These are phyloP conservation scores for Limanda limanda DNA, from an alignment of 2,113 vertebrate genomes.

Conservation along the genomic window DNA sequence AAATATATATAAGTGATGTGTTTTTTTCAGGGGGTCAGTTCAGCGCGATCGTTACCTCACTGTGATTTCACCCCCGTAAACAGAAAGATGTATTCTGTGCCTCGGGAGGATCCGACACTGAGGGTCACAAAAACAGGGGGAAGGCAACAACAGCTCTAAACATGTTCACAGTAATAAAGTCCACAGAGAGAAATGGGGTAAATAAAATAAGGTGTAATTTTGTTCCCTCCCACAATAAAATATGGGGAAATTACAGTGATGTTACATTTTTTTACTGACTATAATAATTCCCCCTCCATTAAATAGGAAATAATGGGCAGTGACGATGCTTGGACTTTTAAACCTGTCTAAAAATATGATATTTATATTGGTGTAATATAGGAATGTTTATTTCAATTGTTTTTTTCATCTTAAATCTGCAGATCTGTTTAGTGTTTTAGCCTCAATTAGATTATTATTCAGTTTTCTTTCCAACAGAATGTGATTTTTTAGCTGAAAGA, in stretches of 20 bases:
- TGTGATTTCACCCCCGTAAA: not conserved
- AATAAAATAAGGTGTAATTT: not conserved
- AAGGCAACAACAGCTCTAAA: not conserved
- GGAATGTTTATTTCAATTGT: not conserved
- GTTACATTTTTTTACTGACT: not conserved
- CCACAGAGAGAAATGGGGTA: not conserved
- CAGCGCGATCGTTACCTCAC: not conserved
- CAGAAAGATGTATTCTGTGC: not conserved
- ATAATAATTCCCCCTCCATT: not conserved
- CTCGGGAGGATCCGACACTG: not conserved
- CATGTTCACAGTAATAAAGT: not conserved
- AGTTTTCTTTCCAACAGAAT: not conserved
- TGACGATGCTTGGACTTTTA: not conserved
- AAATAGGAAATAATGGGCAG: not conserved
- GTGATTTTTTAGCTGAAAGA: not conserved
- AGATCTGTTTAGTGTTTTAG: not conserved
- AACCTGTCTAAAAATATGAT: no score
- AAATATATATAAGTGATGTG: not conserved
- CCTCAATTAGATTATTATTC: not conserved
- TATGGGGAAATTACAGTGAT: not conserved
- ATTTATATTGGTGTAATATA: no score
- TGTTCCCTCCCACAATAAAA: conserved; percentile 1
- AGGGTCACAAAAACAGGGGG: not conserved
- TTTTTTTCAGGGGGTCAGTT: not conserved
- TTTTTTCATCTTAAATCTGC: conserved; percentile 2